Base-by-base conservation (phyloP, 2,888 invertebrate genomes). In the Xanthorhoe designata region DNA sequence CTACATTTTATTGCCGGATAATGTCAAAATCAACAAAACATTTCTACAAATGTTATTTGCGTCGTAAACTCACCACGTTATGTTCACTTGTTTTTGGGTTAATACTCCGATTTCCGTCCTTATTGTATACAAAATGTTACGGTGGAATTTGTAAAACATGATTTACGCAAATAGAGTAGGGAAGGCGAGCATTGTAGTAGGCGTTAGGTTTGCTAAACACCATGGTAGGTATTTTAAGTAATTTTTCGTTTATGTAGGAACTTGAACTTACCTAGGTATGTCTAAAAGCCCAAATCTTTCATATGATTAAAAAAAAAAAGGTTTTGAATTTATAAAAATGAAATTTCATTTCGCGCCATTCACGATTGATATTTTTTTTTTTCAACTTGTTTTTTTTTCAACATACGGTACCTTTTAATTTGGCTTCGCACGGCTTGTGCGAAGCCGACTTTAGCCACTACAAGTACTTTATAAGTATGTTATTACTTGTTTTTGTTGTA, bases 11-110 rank as follows among this genome's bases (percentile, higher is more conserved):
- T 74, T 71, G 74, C 73, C 60, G 62, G 70, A 66, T 81, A 85
- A 85, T 83, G 79, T 81, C 82, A 79, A 65, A 64, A 69, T 80
- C 82, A 79, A 69, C 65, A 69, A 62, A 79, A 78, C 82, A 81
- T 81, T 83, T 79, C 69, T 60, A 60, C 70, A 66, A 70, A 69
- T 67, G 70, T 66, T 70, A 67, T 68, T 69, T 49, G 63, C 58
- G 50, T 66, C 65, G 67, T 66, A 70, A 67, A 70, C 35, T 52
- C 5, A 6, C 29, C 15, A 61, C n/a, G 56, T 60, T 64, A 64
- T 59, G 61, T 17, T 67, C 63, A 17, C 51, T 64, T 53, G 67
- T 68, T 68, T 67, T 68, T 61, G 64, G 68, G 68, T 64, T 64
- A 67, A 57, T 63, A 61, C 61, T 64, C 38, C 64, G 61, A 68